phyloP scores from a whole-genome alignment of 1,140 invertebrate species.

The Papilio helenus region DNA sequence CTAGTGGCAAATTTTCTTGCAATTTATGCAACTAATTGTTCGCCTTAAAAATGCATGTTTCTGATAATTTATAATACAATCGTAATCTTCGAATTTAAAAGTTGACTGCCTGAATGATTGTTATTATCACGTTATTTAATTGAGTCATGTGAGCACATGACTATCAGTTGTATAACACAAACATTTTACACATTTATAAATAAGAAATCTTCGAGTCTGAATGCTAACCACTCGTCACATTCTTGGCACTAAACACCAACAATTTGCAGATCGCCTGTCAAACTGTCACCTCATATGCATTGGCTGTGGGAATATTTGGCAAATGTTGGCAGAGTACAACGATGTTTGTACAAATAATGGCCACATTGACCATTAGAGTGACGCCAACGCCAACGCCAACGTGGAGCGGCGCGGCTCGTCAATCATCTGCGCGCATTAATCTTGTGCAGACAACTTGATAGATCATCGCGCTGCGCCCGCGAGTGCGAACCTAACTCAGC shows the following conservation, averaged over 20 bases:
- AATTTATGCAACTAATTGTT: no score
- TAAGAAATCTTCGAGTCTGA: slow-evolving; percentile 6
- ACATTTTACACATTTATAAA: background rate
- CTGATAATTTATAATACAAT: no score
- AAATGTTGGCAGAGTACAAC: slow-evolving; percentile 10
- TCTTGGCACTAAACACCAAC: slow-evolving; percentile 24
- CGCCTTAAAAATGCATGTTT: no score
- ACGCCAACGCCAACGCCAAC: slow-evolving; percentile 66
- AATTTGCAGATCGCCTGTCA: slow-evolving; percentile 28
- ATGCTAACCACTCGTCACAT: slow-evolving; percentile 26
- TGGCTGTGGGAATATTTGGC: background rate
- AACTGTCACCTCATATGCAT: background rate
- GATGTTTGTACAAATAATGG: slow-evolving; percentile 60
- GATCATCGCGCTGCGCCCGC: slow-evolving; percentile 69
- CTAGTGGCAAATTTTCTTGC: no score
- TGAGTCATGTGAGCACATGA: background rate
- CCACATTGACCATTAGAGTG: slow-evolving; percentile 71
- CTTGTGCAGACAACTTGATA: slow-evolving; percentile 82
- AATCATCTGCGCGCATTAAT: slow-evolving; percentile 82
- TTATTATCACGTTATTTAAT: no score
- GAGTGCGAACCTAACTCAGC: slow-evolving; percentile 44
- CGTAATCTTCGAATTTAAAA: no score
- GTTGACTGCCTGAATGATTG: no score
- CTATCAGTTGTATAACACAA: background rate
- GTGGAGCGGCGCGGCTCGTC: slow-evolving; percentile 77